These are phyloP conservation scores for Neodiprion pinetum DNA, from an alignment of 1,140 invertebrate species.

Conservation along the genomic window DNA sequence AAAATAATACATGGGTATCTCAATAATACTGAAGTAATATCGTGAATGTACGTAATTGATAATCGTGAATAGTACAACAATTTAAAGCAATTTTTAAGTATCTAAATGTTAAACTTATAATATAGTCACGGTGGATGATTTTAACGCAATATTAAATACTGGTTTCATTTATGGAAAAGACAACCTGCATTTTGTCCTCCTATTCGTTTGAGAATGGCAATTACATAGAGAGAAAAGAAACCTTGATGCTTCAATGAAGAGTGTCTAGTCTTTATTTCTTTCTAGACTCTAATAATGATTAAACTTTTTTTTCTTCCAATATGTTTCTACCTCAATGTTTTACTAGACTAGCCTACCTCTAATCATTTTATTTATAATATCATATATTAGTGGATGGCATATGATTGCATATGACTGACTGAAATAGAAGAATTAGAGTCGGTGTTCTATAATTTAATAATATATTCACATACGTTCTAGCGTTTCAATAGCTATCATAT, in stretches of 20 bases:
- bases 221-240: background rate
- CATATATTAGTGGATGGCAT: conserved; percentile 2
- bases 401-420: conserved; percentile 1
- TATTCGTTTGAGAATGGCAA: too few species aligned
- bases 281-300: background rate
- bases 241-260: background rate
- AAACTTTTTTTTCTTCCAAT: background rate
- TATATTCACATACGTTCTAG: background rate
- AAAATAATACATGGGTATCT: background rate
- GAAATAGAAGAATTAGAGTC: background rate
- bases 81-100: background rate
- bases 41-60: background rate
- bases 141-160: too few species aligned
- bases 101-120: background rate
- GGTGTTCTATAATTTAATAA: background rate
- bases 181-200: too few species aligned
- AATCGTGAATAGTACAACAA: background rate
- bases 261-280: background rate
- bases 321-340: background rate
- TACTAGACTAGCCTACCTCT: conserved; percentile 1
- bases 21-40: background rate
- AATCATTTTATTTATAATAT: background rate
- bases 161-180: too few species aligned
- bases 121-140: background rate
- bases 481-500: background rate